A percentile compares a stretch with the other conserved stretches of the same genome.
Evolutionary conservation across 2,113 vertebrate genomes (phyloP).

Genomic region (Ahaetulla prasina): DNA sequence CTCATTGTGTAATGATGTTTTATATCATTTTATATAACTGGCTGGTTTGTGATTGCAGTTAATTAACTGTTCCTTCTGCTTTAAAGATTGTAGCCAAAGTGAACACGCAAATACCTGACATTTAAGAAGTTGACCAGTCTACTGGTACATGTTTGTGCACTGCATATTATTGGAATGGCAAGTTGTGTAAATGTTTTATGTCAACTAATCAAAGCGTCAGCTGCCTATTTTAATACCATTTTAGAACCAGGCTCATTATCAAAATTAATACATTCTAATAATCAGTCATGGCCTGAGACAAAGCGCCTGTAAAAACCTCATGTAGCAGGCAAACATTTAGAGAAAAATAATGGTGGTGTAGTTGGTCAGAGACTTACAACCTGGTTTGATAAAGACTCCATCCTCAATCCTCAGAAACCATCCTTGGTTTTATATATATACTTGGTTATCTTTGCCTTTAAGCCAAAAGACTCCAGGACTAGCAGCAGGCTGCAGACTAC

Average conservation of each 20-base stretch:
- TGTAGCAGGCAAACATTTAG: neutral
- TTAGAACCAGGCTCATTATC: neutral
- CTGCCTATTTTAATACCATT: neutral
- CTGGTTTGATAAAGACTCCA: neutral
- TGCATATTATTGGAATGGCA: neutral
- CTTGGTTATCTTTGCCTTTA: neutral
- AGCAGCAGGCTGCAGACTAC: neutral
- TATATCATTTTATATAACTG: neutral
- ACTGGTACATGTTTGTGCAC: neutral
- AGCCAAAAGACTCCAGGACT: neutral
- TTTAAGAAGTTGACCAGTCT: neutral
- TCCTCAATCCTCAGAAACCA: neutral
- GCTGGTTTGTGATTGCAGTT: neutral
- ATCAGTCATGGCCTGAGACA: neutral
- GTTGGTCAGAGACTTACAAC: neutral
- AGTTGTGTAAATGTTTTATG: neutral
- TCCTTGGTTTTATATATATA: neutral
- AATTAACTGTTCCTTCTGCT: neutral
- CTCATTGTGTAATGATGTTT: neutral
- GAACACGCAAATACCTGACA: neutral
- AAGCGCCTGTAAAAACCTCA: neutral
- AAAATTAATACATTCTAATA: neutral
- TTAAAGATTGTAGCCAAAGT: neutral
- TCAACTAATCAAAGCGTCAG: neutral
- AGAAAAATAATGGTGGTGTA: neutral